Percentiles rank a stretch among this genome's conserved stretches.
Conservation (phyloP, 30 jellyfish, hydroid and myxozoan species). For the Chrysaora quinquecirrha region DNA sequence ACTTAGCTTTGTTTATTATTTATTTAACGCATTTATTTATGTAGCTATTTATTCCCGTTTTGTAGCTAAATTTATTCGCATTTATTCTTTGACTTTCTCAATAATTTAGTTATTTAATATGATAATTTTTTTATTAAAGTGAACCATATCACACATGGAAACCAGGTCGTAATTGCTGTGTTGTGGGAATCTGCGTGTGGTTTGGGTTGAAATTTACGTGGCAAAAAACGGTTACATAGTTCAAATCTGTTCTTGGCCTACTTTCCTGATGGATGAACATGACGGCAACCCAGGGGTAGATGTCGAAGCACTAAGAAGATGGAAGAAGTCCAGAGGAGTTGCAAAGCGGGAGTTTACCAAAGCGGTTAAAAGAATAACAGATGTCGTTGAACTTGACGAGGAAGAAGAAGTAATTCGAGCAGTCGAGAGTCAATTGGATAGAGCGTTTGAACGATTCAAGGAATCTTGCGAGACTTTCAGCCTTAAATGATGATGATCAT, state of each 20-base stretch:
- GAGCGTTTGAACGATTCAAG: slow-evolving; percentile 11
- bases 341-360: slow-evolving; percentile 48
- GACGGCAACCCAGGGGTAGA: slow-evolving; percentile 14
- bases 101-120: background rate
- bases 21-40: background rate
- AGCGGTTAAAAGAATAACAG: slow-evolving; percentile 21
- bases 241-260: slow-evolving; percentile 18
- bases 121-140: slow-evolving; percentile 4
- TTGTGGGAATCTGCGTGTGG: slow-evolving; percentile 10
- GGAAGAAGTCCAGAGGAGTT: slow-evolving; percentile 20
- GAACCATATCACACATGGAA: slow-evolving; percentile 20
- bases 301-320: slow-evolving; percentile 6
- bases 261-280: slow-evolving; percentile 9
- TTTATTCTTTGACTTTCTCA: background rate
- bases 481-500: slow-evolving; percentile 20
- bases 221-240: slow-evolving; percentile 6
- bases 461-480: slow-evolving; percentile 21
- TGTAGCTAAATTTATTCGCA: background rate
- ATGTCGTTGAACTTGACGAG: slow-evolving; percentile 25
- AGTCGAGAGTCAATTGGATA: slow-evolving; percentile 3
- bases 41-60: background rate
- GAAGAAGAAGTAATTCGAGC: slow-evolving; percentile 12
- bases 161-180: background rate
- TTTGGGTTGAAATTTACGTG: background rate
- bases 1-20: background rate